These are phyloP conservation scores for Micromys minutus DNA, from an alignment of 2,113 vertebrate genomes.

Conservation along the genomic window DNA sequence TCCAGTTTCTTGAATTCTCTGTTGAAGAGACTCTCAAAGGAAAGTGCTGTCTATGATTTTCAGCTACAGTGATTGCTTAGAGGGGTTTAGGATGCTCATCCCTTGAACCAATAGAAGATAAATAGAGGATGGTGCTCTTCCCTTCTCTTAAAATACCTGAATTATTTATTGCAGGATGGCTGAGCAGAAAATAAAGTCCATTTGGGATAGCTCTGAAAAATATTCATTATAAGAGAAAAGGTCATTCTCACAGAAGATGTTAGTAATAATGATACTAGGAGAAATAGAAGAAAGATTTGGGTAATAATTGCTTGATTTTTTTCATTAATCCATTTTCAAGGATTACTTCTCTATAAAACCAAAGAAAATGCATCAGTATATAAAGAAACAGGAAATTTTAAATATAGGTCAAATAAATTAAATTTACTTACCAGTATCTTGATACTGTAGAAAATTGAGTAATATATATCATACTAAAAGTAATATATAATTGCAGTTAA, in stretches of 20 bases:
- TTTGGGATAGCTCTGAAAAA: neutral
- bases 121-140: neutral
- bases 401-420: neutral
- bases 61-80: neutral
- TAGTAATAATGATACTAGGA: neutral
- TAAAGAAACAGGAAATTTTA: neutral
- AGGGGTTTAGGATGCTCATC: neutral
- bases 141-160: neutral
- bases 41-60: neutral
- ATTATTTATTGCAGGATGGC: neutral
- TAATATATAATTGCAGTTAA: neutral
- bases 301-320: neutral
- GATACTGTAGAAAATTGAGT: neutral
- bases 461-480: neutral
- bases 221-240: neutral
- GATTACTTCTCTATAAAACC: neutral
- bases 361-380: neutral
- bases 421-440: neutral
- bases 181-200: constrained; percentile 1
- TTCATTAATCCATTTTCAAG: neutral
- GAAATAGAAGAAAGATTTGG: neutral
- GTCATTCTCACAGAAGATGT: neutral
- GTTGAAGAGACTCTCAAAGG: neutral
- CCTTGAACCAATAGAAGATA: neutral
- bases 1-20: neutral